Evolutionary conservation across 2,797 vertebrate species (phyloP).

Genomic region (Paratrypauchen microcephalus): DNA sequence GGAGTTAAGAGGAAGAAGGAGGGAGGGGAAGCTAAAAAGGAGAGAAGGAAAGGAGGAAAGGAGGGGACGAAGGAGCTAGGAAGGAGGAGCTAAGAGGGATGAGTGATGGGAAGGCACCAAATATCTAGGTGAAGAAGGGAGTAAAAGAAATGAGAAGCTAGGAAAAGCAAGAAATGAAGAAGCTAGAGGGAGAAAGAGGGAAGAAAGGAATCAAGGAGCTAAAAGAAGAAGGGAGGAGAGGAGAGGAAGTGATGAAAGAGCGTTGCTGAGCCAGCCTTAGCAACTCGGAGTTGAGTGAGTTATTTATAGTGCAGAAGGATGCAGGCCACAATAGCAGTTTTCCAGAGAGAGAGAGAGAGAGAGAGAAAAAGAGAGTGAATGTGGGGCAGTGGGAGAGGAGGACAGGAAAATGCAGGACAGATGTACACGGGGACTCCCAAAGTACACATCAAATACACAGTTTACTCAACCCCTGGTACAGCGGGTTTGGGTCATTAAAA

Average conservation of each 20-base stretch:
- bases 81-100: too few relatives aligned
- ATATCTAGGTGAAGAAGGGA: too few relatives aligned
- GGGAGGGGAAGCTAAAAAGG: too few relatives aligned
- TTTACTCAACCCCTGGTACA: background rate
- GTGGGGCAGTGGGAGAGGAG: background rate
- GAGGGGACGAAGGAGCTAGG: too few relatives aligned
- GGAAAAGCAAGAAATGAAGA: too few relatives aligned
- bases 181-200: too few relatives aligned
- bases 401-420: background rate
- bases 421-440: background rate
- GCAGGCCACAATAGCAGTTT: slow-evolving; percentile 31
- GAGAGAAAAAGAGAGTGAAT: background rate
- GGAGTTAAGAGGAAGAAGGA: too few relatives aligned
- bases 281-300: slow-evolving; percentile 77
- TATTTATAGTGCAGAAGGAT: slow-evolving; percentile 81
- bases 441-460: background rate
- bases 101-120: too few relatives aligned
- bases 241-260: slow-evolving; percentile 50
- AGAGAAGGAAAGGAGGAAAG: too few relatives aligned
- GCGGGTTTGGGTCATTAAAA: too few relatives aligned
- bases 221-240: background rate
- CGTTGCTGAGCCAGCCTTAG: slow-evolving; percentile 78
- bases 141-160: too few relatives aligned
- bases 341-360: background rate
- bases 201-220: too few relatives aligned